Conservation (phyloP, 2,113 vertebrate genomes). For the Oxyura jamaicensis region DNA sequence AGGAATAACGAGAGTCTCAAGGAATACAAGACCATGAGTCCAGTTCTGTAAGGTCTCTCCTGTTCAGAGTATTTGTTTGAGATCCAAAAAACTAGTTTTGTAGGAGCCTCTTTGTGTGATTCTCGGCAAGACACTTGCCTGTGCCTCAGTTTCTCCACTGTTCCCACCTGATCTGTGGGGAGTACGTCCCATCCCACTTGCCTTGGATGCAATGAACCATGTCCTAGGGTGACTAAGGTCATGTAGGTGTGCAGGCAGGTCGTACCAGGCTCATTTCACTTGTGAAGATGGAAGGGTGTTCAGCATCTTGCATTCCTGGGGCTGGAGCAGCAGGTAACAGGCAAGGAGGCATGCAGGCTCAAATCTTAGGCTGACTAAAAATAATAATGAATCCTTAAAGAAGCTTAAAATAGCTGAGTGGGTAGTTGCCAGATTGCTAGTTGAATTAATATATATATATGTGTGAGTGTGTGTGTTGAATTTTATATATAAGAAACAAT, state of each 20-base stretch:
- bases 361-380: background rate
- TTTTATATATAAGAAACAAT: background rate
- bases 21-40: background rate
- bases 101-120: background rate
- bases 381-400: background rate
- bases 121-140: background rate
- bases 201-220: background rate
- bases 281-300: fast-evolving
- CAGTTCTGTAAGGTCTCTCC: background rate
- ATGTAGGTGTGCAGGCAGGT: background rate
- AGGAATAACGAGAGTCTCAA: background rate
- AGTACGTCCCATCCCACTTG: background rate
- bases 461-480: background rate
- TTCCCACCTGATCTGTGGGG: background rate
- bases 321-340: background rate
- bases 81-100: background rate
- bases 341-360: background rate
- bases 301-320: background rate
- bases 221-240: background rate
- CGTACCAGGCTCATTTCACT: background rate
- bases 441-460: no score
- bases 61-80: background rate
- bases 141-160: background rate
- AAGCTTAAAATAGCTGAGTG: background rate
- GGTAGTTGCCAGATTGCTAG: background rate